Percentiles rank a stretch among this genome's conserved stretches.
Conservation (phyloP, 2,797 vertebrate species). For the Heterohyrax brucei region DNA sequence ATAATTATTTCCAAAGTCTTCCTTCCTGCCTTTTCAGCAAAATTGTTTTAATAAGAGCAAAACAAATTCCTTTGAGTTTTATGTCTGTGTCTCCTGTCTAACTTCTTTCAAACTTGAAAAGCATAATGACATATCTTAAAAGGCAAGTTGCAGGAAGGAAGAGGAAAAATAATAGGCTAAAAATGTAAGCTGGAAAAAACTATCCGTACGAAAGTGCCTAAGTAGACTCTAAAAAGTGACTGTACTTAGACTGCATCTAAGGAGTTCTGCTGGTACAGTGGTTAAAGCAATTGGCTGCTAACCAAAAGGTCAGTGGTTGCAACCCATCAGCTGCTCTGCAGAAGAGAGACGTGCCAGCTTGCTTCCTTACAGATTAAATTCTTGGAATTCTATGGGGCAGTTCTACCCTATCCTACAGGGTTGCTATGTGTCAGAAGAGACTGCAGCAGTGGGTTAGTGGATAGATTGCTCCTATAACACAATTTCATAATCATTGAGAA, state of each 20-base stretch:
- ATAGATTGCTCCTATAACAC: background rate
- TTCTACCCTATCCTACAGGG: too few relatives aligned
- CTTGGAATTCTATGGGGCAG: too few relatives aligned
- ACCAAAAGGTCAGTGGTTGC: too few relatives aligned
- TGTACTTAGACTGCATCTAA: background rate
- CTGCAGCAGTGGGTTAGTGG: too few relatives aligned
- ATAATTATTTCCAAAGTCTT: background rate
- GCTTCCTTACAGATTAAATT: too few relatives aligned
- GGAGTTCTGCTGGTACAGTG: too few relatives aligned
- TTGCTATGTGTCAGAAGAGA: too few relatives aligned
- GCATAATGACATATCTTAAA: conserved; percentile 19
- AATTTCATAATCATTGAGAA: background rate
- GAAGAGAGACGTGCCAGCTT: too few relatives aligned
- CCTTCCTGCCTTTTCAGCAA: conserved; percentile 10
- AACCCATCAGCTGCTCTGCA: too few relatives aligned
- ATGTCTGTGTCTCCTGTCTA: background rate
- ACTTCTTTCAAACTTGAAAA: conserved; percentile 42
- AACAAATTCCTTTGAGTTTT: background rate
- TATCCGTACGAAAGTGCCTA: background rate
- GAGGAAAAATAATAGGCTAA: conserved; percentile 12
- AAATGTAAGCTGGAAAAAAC: background rate
- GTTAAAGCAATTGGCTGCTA: too few relatives aligned
- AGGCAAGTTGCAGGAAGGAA: conserved; percentile 21
- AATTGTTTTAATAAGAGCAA: conserved; percentile 29
- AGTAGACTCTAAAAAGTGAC: background rate